These are phyloP conservation scores for Zaprionus ghesquierei DNA, from an alignment of 1,140 invertebrate species.

Conservation along the genomic window DNA sequence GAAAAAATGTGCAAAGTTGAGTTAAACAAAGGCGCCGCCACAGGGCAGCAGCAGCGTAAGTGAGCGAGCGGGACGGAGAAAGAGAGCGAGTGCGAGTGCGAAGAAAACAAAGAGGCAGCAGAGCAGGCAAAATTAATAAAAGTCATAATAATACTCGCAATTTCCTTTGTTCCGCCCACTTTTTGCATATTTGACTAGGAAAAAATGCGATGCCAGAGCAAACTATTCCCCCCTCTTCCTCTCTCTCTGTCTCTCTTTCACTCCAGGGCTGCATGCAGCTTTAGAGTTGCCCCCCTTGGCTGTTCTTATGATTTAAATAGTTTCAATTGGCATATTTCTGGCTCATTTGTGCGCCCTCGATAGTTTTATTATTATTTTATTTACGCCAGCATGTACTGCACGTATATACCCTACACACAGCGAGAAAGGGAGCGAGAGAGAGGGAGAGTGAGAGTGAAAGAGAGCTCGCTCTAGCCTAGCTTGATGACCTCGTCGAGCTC, in stretches of 20 bases:
- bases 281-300: constrained; percentile 1
- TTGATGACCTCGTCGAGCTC: constrained; percentile 7
- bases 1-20: constrained; percentile 43
- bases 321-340: constrained; percentile 58
- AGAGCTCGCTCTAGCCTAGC: neutral
- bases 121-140: constrained; percentile 74
- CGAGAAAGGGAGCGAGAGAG: neutral
- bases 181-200: constrained; percentile 48
- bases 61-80: neutral
- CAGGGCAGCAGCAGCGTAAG: neutral
- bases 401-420: neutral
- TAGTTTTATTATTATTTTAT: constrained; percentile 62
- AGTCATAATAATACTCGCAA: constrained; percentile 81
- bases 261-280: constrained; percentile 18
- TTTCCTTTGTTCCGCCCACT: constrained; percentile 63
- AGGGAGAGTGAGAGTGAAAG: too few relatives aligned
- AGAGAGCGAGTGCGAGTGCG: neutral
- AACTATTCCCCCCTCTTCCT: neutral
- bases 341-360: constrained; percentile 39
- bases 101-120: constrained; percentile 25
- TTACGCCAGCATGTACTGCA: neutral
- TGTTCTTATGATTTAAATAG: constrained; percentile 66
- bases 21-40: constrained; percentile 55
- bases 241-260: neutral
- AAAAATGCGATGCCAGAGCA: constrained; percentile 20